These are phyloP conservation scores for Psittacula echo DNA, from an alignment of 2,797 vertebrate genomes.

Conservation along the genomic window DNA sequence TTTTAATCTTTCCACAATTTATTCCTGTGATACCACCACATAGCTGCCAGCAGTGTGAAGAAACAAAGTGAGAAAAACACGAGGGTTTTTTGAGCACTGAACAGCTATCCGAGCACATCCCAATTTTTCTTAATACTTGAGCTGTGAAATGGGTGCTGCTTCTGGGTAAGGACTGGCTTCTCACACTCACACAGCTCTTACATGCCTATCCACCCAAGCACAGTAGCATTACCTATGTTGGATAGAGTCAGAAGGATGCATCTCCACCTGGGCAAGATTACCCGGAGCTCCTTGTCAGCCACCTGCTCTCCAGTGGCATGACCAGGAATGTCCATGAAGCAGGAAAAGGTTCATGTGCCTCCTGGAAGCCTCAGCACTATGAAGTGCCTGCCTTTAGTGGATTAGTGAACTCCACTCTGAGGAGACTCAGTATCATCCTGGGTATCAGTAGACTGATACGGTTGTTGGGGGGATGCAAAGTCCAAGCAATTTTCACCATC, in stretches of 20 bases:
- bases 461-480: background rate
- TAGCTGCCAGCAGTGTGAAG: background rate
- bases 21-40: background rate
- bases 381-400: background rate
- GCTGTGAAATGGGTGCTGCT: background rate
- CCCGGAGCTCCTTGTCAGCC: background rate
- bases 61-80: background rate
- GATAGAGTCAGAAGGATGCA: background rate
- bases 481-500: background rate
- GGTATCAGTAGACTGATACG: fast-evolving
- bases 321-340: background rate
- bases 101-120: background rate
- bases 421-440: background rate
- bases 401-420: background rate
- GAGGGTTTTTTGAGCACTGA: background rate
- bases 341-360: background rate
- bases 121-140: background rate
- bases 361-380: background rate
- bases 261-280: background rate
- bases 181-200: background rate
- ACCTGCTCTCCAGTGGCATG: background rate
- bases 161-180: background rate
- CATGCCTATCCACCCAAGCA: background rate
- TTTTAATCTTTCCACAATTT: background rate
- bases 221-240: fast-evolving